Percentiles rank a stretch among this genome's conserved stretches.
Conservation (phyloP, 2,113 vertebrate genomes). For the Fregetta grallaria region DNA sequence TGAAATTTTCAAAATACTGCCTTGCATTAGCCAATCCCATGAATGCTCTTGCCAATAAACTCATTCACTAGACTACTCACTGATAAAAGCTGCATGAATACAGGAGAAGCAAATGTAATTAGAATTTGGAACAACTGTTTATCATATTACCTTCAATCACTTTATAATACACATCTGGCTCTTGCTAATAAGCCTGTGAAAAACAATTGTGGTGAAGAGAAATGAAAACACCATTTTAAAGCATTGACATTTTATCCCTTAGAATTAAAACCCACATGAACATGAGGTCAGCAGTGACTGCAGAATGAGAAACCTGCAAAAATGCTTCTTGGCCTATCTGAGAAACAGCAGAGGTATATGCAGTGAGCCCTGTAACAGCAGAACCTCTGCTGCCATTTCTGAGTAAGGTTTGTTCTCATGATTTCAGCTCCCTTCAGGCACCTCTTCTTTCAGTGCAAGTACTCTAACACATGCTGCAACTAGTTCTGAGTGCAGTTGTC, state of each 20-base stretch:
- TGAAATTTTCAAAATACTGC: not conserved
- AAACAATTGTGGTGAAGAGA: not conserved
- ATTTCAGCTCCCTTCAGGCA: not conserved
- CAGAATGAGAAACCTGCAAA: not conserved
- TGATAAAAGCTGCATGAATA: not conserved
- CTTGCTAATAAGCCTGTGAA: not conserved
- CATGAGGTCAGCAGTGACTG: not conserved
- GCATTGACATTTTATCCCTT: not conserved
- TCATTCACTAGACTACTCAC: not conserved
- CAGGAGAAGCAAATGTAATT: not conserved
- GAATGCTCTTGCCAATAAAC: not conserved
- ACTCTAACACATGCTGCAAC: not conserved
- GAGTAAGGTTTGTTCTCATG: not conserved
- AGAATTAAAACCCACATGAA: not conserved
- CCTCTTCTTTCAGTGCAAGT: not conserved
- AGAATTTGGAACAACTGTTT: not conserved
- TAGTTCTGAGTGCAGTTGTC: not conserved
- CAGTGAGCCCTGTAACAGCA: not conserved
- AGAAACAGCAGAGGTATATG: not conserved
- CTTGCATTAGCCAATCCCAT: not conserved
- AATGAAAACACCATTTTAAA: not conserved
- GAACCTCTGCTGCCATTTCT: not conserved
- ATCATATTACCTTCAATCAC: not conserved
- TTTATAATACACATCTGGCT: not conserved
- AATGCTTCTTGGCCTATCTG: not conserved